Percentiles rank a stretch among this genome's conserved stretches.
phyloP scores from a whole-genome alignment of 2,888 invertebrate species.

The Brachyopa scutellaris region DNA sequence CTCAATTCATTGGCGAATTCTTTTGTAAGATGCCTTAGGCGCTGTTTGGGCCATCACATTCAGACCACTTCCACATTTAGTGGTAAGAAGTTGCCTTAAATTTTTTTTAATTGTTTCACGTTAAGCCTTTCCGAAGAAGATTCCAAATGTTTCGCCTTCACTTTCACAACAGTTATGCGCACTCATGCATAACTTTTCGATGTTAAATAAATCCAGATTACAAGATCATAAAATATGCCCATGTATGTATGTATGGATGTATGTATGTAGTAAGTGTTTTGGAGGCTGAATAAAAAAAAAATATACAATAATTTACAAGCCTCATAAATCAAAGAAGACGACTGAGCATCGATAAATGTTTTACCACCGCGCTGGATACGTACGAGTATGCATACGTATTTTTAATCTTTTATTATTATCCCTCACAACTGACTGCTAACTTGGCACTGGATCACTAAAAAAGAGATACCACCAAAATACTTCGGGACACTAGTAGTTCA shows the following conservation, averaged over 20 bases:
- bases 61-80: too few species aligned
- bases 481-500: conserved; percentile 11
- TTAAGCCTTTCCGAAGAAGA: too few species aligned
- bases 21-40: too few species aligned
- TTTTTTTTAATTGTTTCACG: too few species aligned
- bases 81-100: too few species aligned
- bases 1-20: too few species aligned
- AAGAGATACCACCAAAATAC: not conserved
- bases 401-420: conserved; percentile 11
- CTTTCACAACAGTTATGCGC: not conserved
- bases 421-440: not conserved
- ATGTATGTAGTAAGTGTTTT: too few species aligned
- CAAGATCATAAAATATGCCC: conserved; percentile 16
- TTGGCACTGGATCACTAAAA: not conserved
- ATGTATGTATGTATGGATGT: too few species aligned
- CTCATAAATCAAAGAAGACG: conserved; percentile 27
- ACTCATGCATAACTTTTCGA: not conserved
- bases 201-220: conserved; percentile 24
- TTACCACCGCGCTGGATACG: conserved; percentile 8
- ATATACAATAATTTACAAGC: conserved; percentile 19
- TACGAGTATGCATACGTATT: too few species aligned
- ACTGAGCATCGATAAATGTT: conserved; percentile 31
- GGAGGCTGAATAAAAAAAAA: not conserved
- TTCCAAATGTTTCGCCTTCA: too few species aligned
- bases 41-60: too few species aligned